These are phyloP conservation scores for Myzus persicae DNA, from an alignment of 1,140 invertebrate species.

Conservation along the genomic window DNA sequence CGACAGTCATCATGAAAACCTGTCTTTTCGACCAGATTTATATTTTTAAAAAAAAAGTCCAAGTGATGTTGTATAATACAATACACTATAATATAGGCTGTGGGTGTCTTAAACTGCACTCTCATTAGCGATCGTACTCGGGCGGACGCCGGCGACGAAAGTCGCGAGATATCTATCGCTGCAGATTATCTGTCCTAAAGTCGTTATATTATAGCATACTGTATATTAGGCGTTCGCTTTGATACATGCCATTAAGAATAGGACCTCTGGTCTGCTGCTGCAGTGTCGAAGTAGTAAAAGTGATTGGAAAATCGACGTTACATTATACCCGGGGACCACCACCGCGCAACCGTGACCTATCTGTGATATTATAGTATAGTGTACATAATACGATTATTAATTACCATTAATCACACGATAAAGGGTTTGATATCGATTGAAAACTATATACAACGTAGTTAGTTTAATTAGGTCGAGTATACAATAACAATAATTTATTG, in stretches of 20 bases:
- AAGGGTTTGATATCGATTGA: not conserved
- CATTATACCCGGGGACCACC: not conserved
- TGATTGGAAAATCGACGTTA: not conserved
- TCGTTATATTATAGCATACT: not conserved
- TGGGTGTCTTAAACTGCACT: not conserved
- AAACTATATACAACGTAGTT: not conserved
- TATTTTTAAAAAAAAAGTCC: not conserved
- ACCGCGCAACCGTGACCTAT: not conserved
- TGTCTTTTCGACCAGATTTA: not conserved
- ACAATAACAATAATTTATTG: not conserved
- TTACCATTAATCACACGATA: constrained; percentile 3
- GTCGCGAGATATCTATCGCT: not conserved
- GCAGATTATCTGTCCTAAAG: not conserved
- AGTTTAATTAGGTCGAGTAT: not conserved
- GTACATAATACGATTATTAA: constrained; percentile 1
- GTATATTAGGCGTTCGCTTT: not conserved
- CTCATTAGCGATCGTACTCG: constrained; percentile 5
- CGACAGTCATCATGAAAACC: not conserved
- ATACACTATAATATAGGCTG: not conserved
- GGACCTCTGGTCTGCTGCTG: not conserved
- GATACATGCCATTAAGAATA: not conserved
- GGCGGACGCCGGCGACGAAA: not conserved
- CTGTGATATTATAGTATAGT: not conserved
- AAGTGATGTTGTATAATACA: not conserved
- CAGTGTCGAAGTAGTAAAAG: not conserved